phyloP scores from a whole-genome alignment of 2,797 vertebrate genomes.

The Dermochelys coriacea region DNA sequence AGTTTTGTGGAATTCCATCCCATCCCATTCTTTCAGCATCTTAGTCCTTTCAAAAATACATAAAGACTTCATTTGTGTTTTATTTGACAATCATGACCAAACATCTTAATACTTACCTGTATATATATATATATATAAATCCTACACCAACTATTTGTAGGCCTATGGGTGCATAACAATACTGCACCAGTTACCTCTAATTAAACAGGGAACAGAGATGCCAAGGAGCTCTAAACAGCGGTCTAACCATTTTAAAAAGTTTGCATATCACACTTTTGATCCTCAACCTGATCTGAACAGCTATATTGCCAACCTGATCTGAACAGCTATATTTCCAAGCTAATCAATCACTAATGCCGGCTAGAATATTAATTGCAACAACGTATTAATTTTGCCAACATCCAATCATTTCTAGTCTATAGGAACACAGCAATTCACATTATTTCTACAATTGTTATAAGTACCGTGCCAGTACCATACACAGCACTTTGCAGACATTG shows the following conservation, averaged over 20 bases:
- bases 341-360: constrained; percentile 70
- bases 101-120: not conserved
- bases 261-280: constrained; percentile 50
- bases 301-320: constrained; percentile 12
- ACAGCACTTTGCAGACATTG: constrained; percentile 51
- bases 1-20: not conserved
- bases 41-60: constrained; percentile 54
- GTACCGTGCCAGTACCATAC: constrained; percentile 26
- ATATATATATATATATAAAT: constrained; percentile 61
- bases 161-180: not conserved
- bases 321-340: constrained; percentile 15
- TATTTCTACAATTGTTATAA: constrained; percentile 63
- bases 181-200: not conserved
- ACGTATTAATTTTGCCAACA: constrained; percentile 42
- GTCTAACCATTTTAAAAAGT: constrained; percentile 36
- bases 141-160: not conserved
- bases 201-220: not conserved
- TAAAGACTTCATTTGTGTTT: constrained; percentile 46
- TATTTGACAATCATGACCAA: constrained; percentile 15
- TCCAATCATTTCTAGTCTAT: constrained; percentile 29
- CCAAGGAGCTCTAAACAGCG: constrained; percentile 31
- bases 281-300: constrained; percentile 50
- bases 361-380: constrained; percentile 65
- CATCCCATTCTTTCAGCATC: not conserved
- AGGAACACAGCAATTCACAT: constrained; percentile 21